These are phyloP conservation scores for Lethenteron reissneri DNA, from an alignment of 2,113 vertebrate genomes.

Conservation along the genomic window DNA sequence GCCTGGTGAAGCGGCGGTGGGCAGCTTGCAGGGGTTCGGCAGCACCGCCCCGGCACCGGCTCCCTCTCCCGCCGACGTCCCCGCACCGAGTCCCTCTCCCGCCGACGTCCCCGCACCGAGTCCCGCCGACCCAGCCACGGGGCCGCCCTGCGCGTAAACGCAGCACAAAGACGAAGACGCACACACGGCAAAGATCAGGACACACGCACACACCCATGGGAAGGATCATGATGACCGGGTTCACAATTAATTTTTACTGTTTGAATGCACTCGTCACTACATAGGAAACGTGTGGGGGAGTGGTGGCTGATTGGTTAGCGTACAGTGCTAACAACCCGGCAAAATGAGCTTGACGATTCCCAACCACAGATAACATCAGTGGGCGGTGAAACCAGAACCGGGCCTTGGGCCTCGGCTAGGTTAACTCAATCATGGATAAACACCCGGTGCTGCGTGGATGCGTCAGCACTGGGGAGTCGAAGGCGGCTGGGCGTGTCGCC, in stretches of 20 bases:
- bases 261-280: neutral
- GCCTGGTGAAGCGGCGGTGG: neutral
- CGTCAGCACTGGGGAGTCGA: too few relatives aligned
- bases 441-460: too few relatives aligned
- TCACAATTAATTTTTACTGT: constrained; percentile 4
- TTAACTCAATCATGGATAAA: too few relatives aligned
- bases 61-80: neutral
- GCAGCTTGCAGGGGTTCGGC: constrained; percentile 4
- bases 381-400: too few relatives aligned
- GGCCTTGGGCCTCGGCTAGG: too few relatives aligned
- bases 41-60: neutral
- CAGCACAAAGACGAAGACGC: neutral
- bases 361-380: too few relatives aligned
- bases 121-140: neutral
- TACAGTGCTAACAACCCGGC: too few relatives aligned
- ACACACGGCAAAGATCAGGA: neutral
- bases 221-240: neutral
- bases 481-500: too few relatives aligned
- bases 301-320: neutral
- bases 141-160: neutral
- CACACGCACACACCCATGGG: neutral
- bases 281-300: constrained; percentile 6
- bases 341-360: too few relatives aligned
- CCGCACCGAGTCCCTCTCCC: neutral
- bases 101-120: neutral